Evolutionary conservation across 1,140 invertebrate species (phyloP).

Genomic region (Steinernema feltiae): DNA sequence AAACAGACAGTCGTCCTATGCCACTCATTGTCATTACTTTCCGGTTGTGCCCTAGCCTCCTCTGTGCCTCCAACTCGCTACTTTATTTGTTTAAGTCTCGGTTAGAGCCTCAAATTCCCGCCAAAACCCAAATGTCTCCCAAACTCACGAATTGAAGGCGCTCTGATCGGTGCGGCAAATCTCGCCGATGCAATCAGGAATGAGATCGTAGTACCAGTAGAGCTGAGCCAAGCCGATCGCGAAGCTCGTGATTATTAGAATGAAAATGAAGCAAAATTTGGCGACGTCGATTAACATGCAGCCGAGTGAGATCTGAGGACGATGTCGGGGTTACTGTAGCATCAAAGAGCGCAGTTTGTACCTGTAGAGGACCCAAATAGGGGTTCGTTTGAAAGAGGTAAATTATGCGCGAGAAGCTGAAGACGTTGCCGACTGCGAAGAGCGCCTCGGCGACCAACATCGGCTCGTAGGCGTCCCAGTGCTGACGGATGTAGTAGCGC

Average conservation of each 20-base stretch:
- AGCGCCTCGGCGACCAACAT: slow-evolving; percentile 57
- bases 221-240: slow-evolving; percentile 63
- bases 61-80: too few relatives aligned
- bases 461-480: slow-evolving; percentile 57
- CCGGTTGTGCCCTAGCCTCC: too few relatives aligned
- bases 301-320: slow-evolving; percentile 61
- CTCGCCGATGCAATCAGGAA: slow-evolving; percentile 40
- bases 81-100: too few relatives aligned
- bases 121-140: background rate
- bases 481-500: slow-evolving; percentile 41
- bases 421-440: slow-evolving; percentile 58
- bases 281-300: slow-evolving; percentile 64
- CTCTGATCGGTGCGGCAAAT: slow-evolving; percentile 42
- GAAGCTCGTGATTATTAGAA: slow-evolving; percentile 62
- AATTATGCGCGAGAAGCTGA: slow-evolving; percentile 60
- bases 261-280: slow-evolving; percentile 63
- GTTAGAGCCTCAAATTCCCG: background rate
- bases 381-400: slow-evolving; percentile 62
- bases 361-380: slow-evolving; percentile 61
- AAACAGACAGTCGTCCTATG: too few relatives aligned
- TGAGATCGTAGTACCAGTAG: slow-evolving; percentile 58
- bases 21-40: too few relatives aligned
- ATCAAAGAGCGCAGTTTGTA: background rate
- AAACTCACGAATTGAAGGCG: slow-evolving; percentile 51
- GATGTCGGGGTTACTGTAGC: background rate